Conservation (phyloP, 2,797 vertebrate species). For the Delichon dasypus region DNA sequence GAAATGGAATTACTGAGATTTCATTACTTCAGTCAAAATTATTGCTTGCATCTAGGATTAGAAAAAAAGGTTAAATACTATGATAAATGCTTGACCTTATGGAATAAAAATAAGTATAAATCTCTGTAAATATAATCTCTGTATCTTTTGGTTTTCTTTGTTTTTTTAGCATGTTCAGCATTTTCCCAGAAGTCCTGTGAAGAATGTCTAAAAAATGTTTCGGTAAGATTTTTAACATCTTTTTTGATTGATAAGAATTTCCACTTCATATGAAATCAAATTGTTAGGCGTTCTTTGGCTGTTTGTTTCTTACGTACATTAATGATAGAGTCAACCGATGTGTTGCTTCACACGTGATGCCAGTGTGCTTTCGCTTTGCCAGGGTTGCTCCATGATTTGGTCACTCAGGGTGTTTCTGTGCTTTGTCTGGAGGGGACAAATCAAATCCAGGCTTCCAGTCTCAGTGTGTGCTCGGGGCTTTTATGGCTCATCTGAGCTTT, state of each 20-base stretch:
- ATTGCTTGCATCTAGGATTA: neutral
- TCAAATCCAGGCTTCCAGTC: rapidly evolving
- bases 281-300: neutral
- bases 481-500: rapidly evolving
- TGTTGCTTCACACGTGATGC: rapidly evolving
- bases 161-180: slow-evolving; percentile 75
- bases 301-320: neutral
- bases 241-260: neutral
- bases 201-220: slow-evolving; percentile 76
- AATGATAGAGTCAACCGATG: neutral
- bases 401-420: neutral
- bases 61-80: neutral
- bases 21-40: neutral
- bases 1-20: neutral
- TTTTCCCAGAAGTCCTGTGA: slow-evolving; percentile 74
- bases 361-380: neutral
- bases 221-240: slow-evolving; percentile 67
- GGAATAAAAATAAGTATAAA: neutral
- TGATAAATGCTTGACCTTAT: neutral
- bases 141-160: neutral
- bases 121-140: neutral
- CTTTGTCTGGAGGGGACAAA: neutral
- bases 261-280: neutral
- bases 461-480: neutral
- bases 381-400: neutral